Percentiles rank a stretch among this genome's conserved stretches.
These are phyloP conservation scores for Nannobrachium achirus DNA, from an alignment of 2,113 vertebrate species.

Conservation along the genomic window DNA sequence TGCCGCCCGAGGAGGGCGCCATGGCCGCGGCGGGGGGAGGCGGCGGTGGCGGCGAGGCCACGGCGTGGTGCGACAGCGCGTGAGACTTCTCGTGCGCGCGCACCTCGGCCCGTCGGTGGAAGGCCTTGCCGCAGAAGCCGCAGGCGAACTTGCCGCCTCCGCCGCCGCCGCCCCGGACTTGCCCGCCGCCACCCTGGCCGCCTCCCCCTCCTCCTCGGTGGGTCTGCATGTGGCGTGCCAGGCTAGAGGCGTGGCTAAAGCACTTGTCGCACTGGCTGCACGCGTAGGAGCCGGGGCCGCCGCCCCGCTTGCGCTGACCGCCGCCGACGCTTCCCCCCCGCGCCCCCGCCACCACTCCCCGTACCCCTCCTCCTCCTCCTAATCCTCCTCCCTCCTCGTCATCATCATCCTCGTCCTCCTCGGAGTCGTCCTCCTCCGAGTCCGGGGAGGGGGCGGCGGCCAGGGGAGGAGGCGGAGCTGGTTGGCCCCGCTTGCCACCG, in stretches of 20 bases:
- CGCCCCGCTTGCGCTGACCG: neutral
- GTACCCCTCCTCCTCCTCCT: slow-evolving; percentile 18
- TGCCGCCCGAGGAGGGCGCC: neutral
- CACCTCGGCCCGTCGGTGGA: slow-evolving; percentile 62
- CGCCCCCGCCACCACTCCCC: slow-evolving; percentile 31
- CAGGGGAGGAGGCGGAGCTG: no score
- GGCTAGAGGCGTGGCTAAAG: slow-evolving; percentile 75
- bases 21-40: neutral
- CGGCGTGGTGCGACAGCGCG: neutral
- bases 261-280: slow-evolving; percentile 75
- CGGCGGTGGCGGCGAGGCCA: slow-evolving; percentile 9
- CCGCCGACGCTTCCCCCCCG: slow-evolving; percentile 14
- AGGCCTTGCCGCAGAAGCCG: slow-evolving; percentile 50
- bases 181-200: no score
- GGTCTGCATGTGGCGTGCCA: slow-evolving; percentile 75
- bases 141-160: slow-evolving; percentile 43
- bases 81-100: slow-evolving; percentile 64
- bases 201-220: slow-evolving; percentile 40
- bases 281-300: slow-evolving; percentile 41
- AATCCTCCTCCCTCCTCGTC: no score
- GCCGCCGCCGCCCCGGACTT: neutral
- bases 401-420: no score
- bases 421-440: neutral
- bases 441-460: neutral
- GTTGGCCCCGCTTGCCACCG: slow-evolving; percentile 27